Base-by-base conservation (phyloP, 2,797 vertebrate species). In the Acipenser oxyrinchus region DNA sequence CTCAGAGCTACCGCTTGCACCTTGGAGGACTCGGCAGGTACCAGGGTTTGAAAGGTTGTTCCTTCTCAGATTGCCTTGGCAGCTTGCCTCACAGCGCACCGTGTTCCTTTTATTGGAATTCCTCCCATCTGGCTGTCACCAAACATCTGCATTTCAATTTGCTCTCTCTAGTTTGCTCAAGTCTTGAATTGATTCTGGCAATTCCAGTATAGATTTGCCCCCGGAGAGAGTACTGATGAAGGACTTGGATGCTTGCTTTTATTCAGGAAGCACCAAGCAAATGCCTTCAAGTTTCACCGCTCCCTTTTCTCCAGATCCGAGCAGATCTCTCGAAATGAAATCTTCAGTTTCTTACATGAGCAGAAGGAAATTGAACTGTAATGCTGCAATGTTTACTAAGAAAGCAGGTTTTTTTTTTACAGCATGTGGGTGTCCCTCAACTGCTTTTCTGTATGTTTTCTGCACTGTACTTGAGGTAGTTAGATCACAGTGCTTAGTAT, bases 401-500 rank as follows among this genome's bases (percentile, higher is more conserved):
- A 48, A 12, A 6, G 6, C 64, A 65, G 23, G 23, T 1, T 1
- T 1, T 1, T 18, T 18, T 18, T 18, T 18, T 18, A 18, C 15
- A 1, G 1, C 12, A 6, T 62, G 37, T 53, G 51, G 13, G 55
- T 52, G 6, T 66, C 64, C 59, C 58, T 49, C 18, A 66, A 64
- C 51, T 62, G 10, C 10, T 61, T 37, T 51, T 7, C 10, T n/a
- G 53, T 68, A 37, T 37, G 23, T 2, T 37, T 37, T 37, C 23
- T 37, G 4, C 23, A 37, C 4, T 37, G 23, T 37, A 37, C 23
- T 48, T 63, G 67, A 68, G 62, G 51, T 49, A 62, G 67, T 13
- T 23, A 55, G 60, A 62, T 63, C 51, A 66, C 59, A 59, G 59
- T 11, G 11, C 60, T 70, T 66, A 68, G 67, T 65, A 66, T 66